These are phyloP conservation scores for Thripadectes ignobilis DNA, from an alignment of 2,797 vertebrate species.

Conservation along the genomic window DNA sequence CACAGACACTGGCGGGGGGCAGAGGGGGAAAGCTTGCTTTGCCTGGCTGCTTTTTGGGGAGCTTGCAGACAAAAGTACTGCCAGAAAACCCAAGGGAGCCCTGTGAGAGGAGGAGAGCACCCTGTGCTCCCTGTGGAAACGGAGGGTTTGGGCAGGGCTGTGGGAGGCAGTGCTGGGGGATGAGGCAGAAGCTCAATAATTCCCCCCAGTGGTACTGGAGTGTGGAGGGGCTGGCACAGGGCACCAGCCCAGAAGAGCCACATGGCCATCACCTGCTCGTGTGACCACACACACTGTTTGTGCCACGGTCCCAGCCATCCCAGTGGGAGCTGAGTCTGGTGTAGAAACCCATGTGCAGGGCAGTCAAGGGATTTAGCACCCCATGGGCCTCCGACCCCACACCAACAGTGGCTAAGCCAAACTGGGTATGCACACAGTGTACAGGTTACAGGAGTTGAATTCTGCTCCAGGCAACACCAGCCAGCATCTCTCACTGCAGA, in stretches of 20 bases:
- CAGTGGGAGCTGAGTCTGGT: not conserved
- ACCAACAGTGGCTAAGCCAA: not conserved
- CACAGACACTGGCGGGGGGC: not conserved
- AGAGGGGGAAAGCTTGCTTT: not conserved
- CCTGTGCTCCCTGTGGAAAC: not conserved
- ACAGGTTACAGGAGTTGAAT: not conserved
- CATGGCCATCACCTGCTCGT: rapidly evolving
- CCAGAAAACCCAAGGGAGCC: not conserved
- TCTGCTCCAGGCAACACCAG: not conserved
- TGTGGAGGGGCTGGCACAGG: not conserved
- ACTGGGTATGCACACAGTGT: rapidly evolving
- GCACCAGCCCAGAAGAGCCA: not conserved
- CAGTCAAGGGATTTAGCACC: rapidly evolving
- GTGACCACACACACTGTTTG: not conserved
- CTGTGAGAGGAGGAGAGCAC: not conserved
- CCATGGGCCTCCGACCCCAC: not conserved
- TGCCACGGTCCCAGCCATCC: not conserved
- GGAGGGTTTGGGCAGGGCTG: not conserved
- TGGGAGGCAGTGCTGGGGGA: not conserved
- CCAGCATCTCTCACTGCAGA: not conserved
- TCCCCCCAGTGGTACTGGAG: not conserved
- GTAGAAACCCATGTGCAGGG: not conserved
- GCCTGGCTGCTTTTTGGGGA: not conserved
- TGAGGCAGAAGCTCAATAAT: rapidly evolving
- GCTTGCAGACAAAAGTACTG: not conserved